These are phyloP conservation scores for Neoscelio sp. DNA, from an alignment of 2,888 invertebrate genomes.

Conservation along the genomic window DNA sequence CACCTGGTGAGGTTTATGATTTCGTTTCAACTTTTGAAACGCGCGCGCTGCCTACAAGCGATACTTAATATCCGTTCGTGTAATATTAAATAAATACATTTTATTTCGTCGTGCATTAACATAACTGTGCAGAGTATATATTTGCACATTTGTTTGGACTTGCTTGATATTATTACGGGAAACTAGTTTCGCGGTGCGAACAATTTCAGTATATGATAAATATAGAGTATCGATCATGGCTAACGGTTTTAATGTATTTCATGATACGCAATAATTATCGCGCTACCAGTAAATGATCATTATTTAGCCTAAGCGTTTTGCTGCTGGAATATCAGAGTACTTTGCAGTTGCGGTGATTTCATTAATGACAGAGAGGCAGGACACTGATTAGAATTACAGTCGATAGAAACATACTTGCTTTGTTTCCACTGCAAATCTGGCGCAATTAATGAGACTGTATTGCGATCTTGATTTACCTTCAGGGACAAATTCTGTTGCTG, in stretches of 20 bases:
- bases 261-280: conserved; percentile 57
- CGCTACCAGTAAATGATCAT: conserved; percentile 42
- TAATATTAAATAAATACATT: conserved; percentile 32
- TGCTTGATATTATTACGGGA: conserved; percentile 54
- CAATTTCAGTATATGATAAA: conserved; percentile 43
- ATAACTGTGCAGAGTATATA: conserved; percentile 44
- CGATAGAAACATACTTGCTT: conserved; percentile 18
- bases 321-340: conserved; percentile 16
- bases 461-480: conserved; percentile 1
- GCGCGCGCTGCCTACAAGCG: conserved; percentile 9
- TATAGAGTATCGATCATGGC: conserved; percentile 40
- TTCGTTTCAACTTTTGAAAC: conserved; percentile 25
- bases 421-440: conserved; percentile 10
- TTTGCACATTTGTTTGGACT: conserved; percentile 66
- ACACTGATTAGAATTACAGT: conserved; percentile 22
- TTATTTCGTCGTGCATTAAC: conserved; percentile 52
- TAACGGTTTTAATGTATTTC: conserved; percentile 33
- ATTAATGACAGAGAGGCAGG: conserved; percentile 40
- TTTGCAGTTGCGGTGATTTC: conserved; percentile 20
- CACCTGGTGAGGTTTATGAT: conserved; percentile 20
- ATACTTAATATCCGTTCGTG: conserved; percentile 37
- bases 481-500: background rate
- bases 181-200: conserved; percentile 35
- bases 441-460: conserved; percentile 9
- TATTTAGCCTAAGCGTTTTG: conserved; percentile 47